Percentiles rank a stretch among this genome's conserved stretches.
Evolutionary conservation across 2,888 invertebrate genomes (phyloP).

Genomic region (Thereva unica): DNA sequence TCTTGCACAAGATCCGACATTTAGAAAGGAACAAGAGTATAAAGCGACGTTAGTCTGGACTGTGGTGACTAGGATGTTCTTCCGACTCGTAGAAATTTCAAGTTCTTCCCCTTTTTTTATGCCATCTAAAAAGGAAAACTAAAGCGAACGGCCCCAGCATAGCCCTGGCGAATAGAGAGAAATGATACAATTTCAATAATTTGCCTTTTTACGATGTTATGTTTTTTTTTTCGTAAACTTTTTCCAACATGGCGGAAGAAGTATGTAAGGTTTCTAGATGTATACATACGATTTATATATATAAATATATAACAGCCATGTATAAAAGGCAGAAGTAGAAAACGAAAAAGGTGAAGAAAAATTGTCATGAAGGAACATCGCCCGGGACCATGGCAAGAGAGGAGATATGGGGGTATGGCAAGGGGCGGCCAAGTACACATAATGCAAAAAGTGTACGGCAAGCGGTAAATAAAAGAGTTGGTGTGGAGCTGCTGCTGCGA

Average conservation of each 20-base stretch:
- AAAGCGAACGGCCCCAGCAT: neutral
- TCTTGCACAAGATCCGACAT: no score
- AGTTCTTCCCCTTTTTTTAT: conserved; percentile 8
- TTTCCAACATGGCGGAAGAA: conserved; percentile 29
- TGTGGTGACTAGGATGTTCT: no score
- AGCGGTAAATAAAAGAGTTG: conserved; percentile 21
- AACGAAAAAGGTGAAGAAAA: conserved; percentile 15
- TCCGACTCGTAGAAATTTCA: neutral
- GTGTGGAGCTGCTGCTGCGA: neutral
- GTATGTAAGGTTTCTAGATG: neutral
- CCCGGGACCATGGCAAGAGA: no score
- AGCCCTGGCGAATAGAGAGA: conserved; percentile 4
- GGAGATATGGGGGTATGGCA: neutral
- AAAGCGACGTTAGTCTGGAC: no score
- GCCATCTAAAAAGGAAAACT: neutral
- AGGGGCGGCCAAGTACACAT: neutral
- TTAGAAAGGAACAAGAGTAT: no score
- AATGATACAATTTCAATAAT: conserved; percentile 33
- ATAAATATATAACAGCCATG: neutral
- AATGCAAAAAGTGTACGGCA: conserved; percentile 18
- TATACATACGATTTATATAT: conserved; percentile 1
- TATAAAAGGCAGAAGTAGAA: conserved; percentile 8
- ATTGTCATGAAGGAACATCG: conserved; percentile 1
- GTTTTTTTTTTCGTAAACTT: conserved; percentile 14
- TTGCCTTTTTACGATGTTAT: conserved; percentile 6